Percentiles rank a stretch among this genome's conserved stretches.
phyloP scores from a whole-genome alignment of 2,797 vertebrate genomes.

The Xenentodon cancila region DNA sequence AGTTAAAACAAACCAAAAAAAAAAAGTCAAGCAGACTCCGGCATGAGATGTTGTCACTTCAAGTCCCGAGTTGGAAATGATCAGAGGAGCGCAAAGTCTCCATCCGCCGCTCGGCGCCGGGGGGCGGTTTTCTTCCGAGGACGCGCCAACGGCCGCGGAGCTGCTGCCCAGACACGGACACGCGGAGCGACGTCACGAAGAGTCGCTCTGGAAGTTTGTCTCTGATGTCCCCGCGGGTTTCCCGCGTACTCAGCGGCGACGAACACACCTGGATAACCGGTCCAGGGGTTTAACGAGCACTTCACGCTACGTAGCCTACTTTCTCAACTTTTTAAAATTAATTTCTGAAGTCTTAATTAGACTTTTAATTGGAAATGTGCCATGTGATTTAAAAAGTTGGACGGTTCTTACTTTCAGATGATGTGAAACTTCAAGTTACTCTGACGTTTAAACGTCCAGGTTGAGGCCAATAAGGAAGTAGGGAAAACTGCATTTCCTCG shows the following conservation, averaged over 20 bases:
- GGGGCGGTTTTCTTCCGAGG: slow-evolving; percentile 60
- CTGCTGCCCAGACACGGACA: slow-evolving; percentile 24
- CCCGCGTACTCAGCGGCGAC: slow-evolving; percentile 15
- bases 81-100: slow-evolving; percentile 59
- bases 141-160: slow-evolving; percentile 16
- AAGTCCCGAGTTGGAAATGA: slow-evolving; percentile 70
- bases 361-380: no score
- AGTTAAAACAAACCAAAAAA: background rate
- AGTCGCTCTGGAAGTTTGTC: slow-evolving; percentile 21
- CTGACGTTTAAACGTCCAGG: no score
- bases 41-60: slow-evolving; percentile 66
- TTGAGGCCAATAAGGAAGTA: no score
- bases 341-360: no score
- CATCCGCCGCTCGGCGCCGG: slow-evolving; percentile 58
- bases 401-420: no score
- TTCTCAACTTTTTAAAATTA: no score
- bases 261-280: slow-evolving; percentile 10
- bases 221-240: slow-evolving; percentile 23
- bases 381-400: no score
- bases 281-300: background rate
- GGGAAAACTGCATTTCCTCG: no score
- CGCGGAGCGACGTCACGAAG: slow-evolving; percentile 22
- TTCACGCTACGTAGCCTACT: background rate
- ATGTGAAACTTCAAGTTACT: no score
- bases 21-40: slow-evolving; percentile 31